Conservation (phyloP, 1,140 invertebrate genomes). For the Sminthurinus signatus region DNA sequence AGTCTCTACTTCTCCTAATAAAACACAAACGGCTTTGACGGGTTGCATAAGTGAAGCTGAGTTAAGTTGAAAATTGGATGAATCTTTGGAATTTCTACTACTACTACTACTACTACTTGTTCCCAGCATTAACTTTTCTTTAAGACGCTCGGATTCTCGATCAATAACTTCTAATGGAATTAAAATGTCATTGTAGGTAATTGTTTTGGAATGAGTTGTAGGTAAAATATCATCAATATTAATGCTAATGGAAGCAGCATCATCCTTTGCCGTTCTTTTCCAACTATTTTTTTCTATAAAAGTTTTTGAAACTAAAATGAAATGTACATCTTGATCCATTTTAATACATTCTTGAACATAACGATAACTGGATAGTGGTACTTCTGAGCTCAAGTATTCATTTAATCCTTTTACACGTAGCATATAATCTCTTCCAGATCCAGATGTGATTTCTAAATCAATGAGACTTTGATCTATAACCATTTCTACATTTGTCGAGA, state of each 20-base stretch:
- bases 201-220: conserved; percentile 60
- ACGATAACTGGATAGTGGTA: conserved; percentile 74
- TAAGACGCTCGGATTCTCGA: conserved; percentile 58
- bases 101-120: too few species aligned
- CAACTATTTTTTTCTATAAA: conserved; percentile 57
- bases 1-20: conserved; percentile 81
- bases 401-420: conserved; percentile 71
- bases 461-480: conserved; percentile 80
- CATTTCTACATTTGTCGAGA: conserved; percentile 76
- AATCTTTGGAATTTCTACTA: conserved; percentile 42
- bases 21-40: conserved; percentile 82
- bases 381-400: conserved; percentile 60
- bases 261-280: conserved; percentile 67
- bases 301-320: conserved; percentile 62
- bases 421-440: conserved; percentile 60
- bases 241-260: conserved; percentile 61
- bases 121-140: conserved; percentile 59
- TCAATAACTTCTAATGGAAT: conserved; percentile 59
- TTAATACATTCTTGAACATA: conserved; percentile 92
- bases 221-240: conserved; percentile 68
- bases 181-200: conserved; percentile 68
- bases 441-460: conserved; percentile 66
- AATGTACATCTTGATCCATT: conserved; percentile 78
- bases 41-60: conserved; percentile 68
- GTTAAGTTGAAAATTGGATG: conserved; percentile 43